phyloP scores from a whole-genome alignment of 2,797 vertebrate genomes.

The Meriones psammophilus region DNA sequence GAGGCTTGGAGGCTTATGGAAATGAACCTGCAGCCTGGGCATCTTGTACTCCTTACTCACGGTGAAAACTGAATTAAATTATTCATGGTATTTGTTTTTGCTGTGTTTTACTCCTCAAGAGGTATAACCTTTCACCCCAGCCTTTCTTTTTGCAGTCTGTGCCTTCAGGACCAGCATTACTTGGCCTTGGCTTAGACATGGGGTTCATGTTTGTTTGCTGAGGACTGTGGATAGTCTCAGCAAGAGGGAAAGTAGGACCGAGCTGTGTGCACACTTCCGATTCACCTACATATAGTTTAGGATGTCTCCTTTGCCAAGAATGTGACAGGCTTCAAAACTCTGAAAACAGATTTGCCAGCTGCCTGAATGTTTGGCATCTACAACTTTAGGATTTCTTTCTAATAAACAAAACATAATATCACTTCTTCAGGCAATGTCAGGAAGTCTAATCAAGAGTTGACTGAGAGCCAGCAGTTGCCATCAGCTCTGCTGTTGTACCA shows the following conservation, averaged over 20 bases:
- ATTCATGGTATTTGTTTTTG: not conserved
- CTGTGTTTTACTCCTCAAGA: not conserved
- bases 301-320: constrained; percentile 57
- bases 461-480: constrained; percentile 64
- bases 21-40: not conserved
- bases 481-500: constrained; percentile 55
- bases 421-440: constrained; percentile 77
- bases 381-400: constrained; percentile 61
- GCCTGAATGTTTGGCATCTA: constrained; percentile 67
- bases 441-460: constrained; percentile 76
- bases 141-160: not conserved
- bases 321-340: constrained; percentile 70
- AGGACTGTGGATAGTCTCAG: not conserved
- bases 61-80: not conserved
- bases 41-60: not conserved
- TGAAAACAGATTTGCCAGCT: constrained; percentile 66
- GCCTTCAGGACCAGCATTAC: not conserved
- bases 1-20: not conserved
- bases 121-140: not conserved
- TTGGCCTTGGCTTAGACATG: not conserved
- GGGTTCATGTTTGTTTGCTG: not conserved
- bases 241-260: not conserved
- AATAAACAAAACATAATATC: constrained; percentile 74
- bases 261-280: not conserved
- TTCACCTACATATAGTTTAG: constrained; percentile 28